Evolutionary conservation across 2,797 vertebrate genomes (phyloP).

Genomic region (Discoglossus pictus): DNA sequence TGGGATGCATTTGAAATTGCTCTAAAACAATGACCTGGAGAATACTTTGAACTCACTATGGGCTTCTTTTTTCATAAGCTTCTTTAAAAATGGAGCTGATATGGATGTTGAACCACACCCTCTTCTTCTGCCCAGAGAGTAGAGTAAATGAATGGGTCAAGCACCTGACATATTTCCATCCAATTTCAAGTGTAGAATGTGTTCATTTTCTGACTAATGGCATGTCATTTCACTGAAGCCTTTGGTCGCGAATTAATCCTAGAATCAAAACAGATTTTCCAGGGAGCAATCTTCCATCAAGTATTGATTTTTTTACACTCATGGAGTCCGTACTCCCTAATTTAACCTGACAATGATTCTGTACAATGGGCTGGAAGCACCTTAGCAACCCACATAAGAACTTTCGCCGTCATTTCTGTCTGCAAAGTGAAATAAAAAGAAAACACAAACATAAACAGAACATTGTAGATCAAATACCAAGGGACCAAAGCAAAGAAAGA

Average conservation of each 20-base stretch:
- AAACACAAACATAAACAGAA: conserved; percentile 56
- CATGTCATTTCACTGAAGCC: conserved; percentile 98
- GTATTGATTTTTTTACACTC: conserved; percentile 99
- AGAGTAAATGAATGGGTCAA: conserved; percentile 91
- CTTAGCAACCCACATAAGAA: conserved; percentile 94
- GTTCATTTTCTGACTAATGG: conserved; percentile 99
- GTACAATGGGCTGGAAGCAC: conserved; percentile 98
- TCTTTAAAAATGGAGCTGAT: conserved; percentile 83
- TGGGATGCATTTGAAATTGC: conserved; percentile 88
- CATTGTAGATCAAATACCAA: conserved; percentile 54
- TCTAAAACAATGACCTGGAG: conserved; percentile 88
- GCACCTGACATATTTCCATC: conserved; percentile 99
- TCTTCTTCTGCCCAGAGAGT: conserved; percentile 80
- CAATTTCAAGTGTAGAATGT: conserved; percentile 99
- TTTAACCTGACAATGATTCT: conserved; percentile 99
- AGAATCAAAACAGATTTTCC: conserved; percentile 99
- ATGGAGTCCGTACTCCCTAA: conserved; percentile 99
- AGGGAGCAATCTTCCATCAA: conserved; percentile 99
- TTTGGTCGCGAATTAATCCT: conserved; percentile 99
- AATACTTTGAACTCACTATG: conserved; percentile 84
- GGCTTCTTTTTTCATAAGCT: conserved; percentile 66
- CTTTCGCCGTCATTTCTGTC: conserved; percentile 83
- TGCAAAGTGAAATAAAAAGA: conserved; percentile 65
- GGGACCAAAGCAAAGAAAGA: conserved; percentile 56
- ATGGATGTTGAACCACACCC: conserved; percentile 83